phyloP scores from a whole-genome alignment of 2,888 invertebrate species.

The Ecdyonurus torrentis region DNA sequence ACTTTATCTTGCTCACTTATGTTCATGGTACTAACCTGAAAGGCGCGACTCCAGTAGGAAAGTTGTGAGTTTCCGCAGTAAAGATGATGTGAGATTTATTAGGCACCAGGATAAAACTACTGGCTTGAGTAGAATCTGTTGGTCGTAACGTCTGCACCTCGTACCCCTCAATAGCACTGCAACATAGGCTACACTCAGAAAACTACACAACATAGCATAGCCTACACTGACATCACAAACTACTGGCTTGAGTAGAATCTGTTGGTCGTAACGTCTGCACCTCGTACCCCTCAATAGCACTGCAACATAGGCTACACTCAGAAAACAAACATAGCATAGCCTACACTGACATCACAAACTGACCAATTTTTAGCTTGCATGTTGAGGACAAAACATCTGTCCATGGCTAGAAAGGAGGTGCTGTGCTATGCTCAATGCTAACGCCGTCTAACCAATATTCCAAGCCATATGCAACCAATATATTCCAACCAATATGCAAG shows the following conservation, averaged over 20 bases:
- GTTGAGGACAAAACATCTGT: too few relatives aligned
- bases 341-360: too few relatives aligned
- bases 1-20: neutral
- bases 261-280: constrained; percentile 51
- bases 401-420: too few relatives aligned
- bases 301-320: too few relatives aligned
- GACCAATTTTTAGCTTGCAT: too few relatives aligned
- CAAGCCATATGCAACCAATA: neutral
- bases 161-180: constrained; percentile 76
- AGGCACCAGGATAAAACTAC: constrained; percentile 33
- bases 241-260: constrained; percentile 44
- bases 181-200: too few relatives aligned
- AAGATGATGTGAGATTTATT: constrained; percentile 74
- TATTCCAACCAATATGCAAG: too few relatives aligned
- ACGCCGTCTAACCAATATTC: too few relatives aligned
- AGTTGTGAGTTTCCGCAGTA: constrained; percentile 98
- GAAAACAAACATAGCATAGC: too few relatives aligned
- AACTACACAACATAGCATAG: too few relatives aligned
- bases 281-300: constrained; percentile 73
- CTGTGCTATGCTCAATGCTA: too few relatives aligned
- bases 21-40: constrained; percentile 36
- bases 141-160: constrained; percentile 52
- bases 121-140: constrained; percentile 42
- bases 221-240: too few relatives aligned
- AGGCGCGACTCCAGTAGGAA: constrained; percentile 93